Percentiles rank a stretch among this genome's conserved stretches.
Evolutionary conservation across 2,888 invertebrate species (phyloP).

Genomic region (Athetis lepigone): DNA sequence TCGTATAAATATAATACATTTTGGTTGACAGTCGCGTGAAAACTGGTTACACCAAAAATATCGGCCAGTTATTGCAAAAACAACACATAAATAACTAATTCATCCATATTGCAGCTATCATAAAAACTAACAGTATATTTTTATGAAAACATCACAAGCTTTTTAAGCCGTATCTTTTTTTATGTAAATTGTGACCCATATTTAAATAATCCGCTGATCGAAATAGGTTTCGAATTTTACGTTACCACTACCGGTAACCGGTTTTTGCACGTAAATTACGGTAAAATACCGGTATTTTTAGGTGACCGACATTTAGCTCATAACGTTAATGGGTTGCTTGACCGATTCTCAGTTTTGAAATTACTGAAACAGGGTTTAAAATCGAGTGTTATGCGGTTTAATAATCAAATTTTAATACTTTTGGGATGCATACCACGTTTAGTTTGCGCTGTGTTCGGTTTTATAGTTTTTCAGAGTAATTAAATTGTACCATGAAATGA

Average conservation of each 20-base stretch:
- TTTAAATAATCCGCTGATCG: conserved; percentile 60
- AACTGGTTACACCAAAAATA: neutral
- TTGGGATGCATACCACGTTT: conserved; percentile 50
- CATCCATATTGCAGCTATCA: neutral
- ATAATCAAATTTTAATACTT: conserved; percentile 50
- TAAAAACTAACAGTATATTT: conserved; percentile 9
- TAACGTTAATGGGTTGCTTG: conserved; percentile 1
- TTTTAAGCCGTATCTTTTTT: conserved; percentile 28
- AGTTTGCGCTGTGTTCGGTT: conserved; percentile 4
- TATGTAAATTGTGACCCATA: conserved; percentile 58
- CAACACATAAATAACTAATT: neutral
- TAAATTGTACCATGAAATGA: neutral
- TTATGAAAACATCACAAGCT: conserved; percentile 1
- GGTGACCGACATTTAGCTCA: conserved; percentile 39
- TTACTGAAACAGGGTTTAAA: neutral
- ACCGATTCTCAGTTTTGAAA: conserved; percentile 25
- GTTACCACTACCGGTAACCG: conserved; percentile 41
- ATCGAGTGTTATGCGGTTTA: conserved; percentile 19
- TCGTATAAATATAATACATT: too few relatives aligned
- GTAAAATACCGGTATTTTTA: conserved; percentile 55
- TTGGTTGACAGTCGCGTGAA: too few relatives aligned
- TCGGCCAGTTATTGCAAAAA: neutral
- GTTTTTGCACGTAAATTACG: conserved; percentile 52
- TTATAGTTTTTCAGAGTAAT: conserved; percentile 10
- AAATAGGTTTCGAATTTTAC: conserved; percentile 57